These are phyloP conservation scores for Adrianichthys oophorus DNA, from an alignment of 2,797 vertebrate genomes.

Conservation along the genomic window DNA sequence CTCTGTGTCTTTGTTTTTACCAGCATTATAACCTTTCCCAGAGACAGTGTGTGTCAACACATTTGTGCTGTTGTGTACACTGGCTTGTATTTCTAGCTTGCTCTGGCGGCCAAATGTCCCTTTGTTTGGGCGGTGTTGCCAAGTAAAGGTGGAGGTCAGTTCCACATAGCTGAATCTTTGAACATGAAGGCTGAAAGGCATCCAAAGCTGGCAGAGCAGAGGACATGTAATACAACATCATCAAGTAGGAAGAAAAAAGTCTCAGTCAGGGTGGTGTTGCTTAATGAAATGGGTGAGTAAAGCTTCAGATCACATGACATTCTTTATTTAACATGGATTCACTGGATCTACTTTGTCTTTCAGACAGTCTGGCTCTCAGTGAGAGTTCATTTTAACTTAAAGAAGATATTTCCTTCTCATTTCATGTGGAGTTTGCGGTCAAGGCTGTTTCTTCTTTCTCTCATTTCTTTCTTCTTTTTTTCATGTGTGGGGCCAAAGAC, in stretches of 20 bases:
- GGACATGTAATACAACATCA: conserved; percentile 50
- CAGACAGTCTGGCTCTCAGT: conserved; percentile 13
- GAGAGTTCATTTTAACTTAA: conserved; percentile 27
- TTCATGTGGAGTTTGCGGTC: conserved; percentile 54
- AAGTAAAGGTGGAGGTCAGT: conserved; percentile 74
- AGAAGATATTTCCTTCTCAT: conserved; percentile 53
- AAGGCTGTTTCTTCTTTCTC: conserved; percentile 30
- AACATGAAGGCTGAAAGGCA: conserved; percentile 46
- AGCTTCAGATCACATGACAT: conserved; percentile 16
- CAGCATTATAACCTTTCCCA: conserved; percentile 71
- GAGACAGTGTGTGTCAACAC: conserved; percentile 21
- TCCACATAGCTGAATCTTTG: conserved; percentile 69
- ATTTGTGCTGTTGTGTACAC: conserved; percentile 38
- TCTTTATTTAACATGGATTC: conserved; percentile 17
- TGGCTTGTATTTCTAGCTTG: conserved; percentile 60
- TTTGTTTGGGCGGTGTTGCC: conserved; percentile 64
- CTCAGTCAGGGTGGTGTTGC: conserved; percentile 17
- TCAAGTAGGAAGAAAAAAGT: conserved; percentile 49
- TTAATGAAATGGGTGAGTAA: conserved; percentile 38
- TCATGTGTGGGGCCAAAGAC: conserved; percentile 66
- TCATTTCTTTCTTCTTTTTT: conserved; percentile 27
- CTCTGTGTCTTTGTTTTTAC: conserved; percentile 66
- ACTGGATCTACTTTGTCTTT: conserved; percentile 22
- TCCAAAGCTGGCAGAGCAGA: conserved; percentile 53
- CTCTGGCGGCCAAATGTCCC: conserved; percentile 66